phyloP scores from a whole-genome alignment of 1,140 invertebrate species.

The Eriosoma lanigerum region DNA sequence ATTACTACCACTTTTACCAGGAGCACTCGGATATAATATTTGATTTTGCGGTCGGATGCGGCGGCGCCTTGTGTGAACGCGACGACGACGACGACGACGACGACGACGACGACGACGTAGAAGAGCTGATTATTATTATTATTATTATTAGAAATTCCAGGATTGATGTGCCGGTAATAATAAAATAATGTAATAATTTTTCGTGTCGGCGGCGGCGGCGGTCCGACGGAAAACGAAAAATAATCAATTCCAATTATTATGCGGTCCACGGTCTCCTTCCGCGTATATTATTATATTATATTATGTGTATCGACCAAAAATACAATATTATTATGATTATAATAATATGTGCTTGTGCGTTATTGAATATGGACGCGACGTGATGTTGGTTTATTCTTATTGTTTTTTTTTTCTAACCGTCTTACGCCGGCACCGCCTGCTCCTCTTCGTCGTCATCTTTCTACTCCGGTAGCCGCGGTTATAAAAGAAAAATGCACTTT shows the following conservation, averaged over 20 bases:
- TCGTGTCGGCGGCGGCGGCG: slow-evolving; percentile 19
- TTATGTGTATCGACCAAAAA: too few species aligned
- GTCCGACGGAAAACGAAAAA: slow-evolving; percentile 3
- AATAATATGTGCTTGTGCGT: too few species aligned
- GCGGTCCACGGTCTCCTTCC: not conserved
- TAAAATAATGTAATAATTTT: slow-evolving; percentile 18
- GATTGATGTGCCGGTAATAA: not conserved
- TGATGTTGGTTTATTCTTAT: slow-evolving; percentile 28
- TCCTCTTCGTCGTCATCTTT: too few species aligned
- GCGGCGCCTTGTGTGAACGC: slow-evolving; percentile 18
- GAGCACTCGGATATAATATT: not conserved
- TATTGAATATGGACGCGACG: slow-evolving; percentile 37
- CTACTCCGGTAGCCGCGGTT: slow-evolving; percentile 19
- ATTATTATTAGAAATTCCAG: slow-evolving; percentile 9
- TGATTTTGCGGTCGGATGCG: slow-evolving; percentile 48
- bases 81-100: too few species aligned
- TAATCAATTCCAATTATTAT: slow-evolving; percentile 45
- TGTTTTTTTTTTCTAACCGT: not conserved
- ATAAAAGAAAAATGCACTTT: not conserved
- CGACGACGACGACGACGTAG: not conserved
- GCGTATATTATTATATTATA: not conserved
- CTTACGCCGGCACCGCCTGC: not conserved
- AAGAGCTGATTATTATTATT: too few species aligned
- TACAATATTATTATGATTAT: too few species aligned
- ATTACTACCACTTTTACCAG: slow-evolving; percentile 38